Conservation (phyloP, 1,140 invertebrate species). For the Melanaphis sacchari region DNA sequence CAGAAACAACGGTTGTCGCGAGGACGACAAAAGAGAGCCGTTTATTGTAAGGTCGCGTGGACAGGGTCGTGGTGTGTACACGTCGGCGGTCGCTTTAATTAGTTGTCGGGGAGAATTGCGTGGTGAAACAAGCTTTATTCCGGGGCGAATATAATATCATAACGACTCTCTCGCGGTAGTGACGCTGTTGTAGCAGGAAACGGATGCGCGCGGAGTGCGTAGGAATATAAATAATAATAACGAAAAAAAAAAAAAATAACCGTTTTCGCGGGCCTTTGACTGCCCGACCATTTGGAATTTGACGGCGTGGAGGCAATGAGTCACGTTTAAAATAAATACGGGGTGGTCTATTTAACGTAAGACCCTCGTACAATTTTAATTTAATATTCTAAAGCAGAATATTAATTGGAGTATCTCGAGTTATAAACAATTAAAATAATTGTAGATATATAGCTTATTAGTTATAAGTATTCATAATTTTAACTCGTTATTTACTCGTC, state of each 20-base stretch:
- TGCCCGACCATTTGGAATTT: slow-evolving; percentile 31
- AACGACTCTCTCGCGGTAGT: neutral
- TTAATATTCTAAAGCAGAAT: neutral
- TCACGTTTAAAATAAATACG: neutral
- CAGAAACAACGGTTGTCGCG: neutral
- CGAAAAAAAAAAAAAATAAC: neutral
- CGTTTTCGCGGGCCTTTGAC: slow-evolving; percentile 25
- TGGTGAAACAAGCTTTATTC: slow-evolving; percentile 29
- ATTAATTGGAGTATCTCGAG: neutral
- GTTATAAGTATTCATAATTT: neutral
- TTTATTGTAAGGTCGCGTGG: neutral
- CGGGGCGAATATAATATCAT: slow-evolving; percentile 30
- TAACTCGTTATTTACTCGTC: neutral
- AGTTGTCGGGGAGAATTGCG: slow-evolving; percentile 15
- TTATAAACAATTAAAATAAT: neutral
- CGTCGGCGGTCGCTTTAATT: slow-evolving; percentile 23
- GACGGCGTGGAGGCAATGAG: slow-evolving; percentile 16
- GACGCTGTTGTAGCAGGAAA: neutral
- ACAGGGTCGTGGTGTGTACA: neutral
- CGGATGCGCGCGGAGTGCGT: neutral
- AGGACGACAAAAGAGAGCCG: neutral
- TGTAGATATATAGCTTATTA: neutral
- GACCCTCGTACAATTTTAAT: neutral
- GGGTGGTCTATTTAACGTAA: neutral
- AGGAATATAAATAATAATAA: neutral